Conservation (phyloP, 2,113 vertebrate species). For the Trachemys scripta region DNA sequence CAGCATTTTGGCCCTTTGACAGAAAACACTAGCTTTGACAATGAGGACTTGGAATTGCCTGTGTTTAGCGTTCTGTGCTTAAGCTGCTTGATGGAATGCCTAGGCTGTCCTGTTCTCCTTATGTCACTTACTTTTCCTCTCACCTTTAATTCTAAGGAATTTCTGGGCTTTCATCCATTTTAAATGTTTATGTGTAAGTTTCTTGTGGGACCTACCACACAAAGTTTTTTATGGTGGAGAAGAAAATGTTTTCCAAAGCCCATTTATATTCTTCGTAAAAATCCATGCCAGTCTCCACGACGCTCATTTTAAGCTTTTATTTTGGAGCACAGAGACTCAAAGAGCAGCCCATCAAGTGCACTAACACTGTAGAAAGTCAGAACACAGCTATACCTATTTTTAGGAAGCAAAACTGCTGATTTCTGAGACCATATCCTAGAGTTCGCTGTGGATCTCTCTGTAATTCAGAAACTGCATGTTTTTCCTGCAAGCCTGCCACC, state of each 20-base stretch:
- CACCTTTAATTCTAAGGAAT: conserved; percentile 65
- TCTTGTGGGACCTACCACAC: conserved; percentile 26
- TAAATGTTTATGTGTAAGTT: conserved; percentile 46
- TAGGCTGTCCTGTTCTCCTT: conserved; percentile 50
- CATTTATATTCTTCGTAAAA: conserved; percentile 44
- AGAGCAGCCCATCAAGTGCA: conserved; percentile 32
- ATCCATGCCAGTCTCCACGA: background rate
- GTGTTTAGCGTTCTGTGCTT: background rate
- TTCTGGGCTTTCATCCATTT: conserved; percentile 63
- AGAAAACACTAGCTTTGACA: conserved; percentile 47
- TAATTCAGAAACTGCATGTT: background rate
- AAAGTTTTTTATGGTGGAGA: conserved; percentile 33
- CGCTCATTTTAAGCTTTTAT: conserved; percentile 41
- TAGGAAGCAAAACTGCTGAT: conserved; percentile 20
- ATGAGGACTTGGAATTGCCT: conserved; percentile 22
- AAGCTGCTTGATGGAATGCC: conserved; percentile 54
- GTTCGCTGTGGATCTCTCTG: background rate
- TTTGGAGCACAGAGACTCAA: conserved; percentile 42
- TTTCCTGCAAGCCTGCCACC: conserved; percentile 18
- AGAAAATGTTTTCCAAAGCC: conserved; percentile 46
- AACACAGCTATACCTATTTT: conserved; percentile 42
- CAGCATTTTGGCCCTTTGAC: conserved; percentile 55
- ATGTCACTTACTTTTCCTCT: conserved; percentile 36
- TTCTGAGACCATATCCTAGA: conserved; percentile 26
- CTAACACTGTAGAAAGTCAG: conserved; percentile 34